Evolutionary conservation across 2,113 vertebrate genomes (phyloP), one percentile per base, ranked within the genome.

Genomic region (Melanotaenia duboulayi): DNA sequence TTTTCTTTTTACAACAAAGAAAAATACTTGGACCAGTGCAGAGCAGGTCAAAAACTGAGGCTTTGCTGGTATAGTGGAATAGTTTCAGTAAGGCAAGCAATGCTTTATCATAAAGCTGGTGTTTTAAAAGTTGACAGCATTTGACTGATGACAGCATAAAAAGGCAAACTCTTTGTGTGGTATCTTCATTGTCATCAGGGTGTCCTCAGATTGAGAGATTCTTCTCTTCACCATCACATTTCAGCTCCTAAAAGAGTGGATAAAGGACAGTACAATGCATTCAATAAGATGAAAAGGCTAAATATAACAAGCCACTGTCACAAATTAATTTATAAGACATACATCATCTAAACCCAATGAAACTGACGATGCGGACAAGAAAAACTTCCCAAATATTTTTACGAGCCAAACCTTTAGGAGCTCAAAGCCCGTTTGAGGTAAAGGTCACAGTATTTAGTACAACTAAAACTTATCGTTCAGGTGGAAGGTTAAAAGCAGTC

Each of bases 61-160:
- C 52, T 39, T 48, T 74, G 62, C 81, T 86, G 75, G 72, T 77
- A 39, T 24, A 56, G 37, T 60, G 59, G 20, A 66, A 58, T 63
- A 35, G 65, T 35, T 50, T 35, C 46, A 68, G 23, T 56, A 80
- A 87, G 78, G 86, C 63, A 68, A 64, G n/a, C n/a, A 62, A 50
- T 69, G 48, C 55, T 74, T 54, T 37, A n/a, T 37, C 11, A 12
- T 9, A 28, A 39, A 59, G 78, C 63, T 85, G 65, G 59, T 78
- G 65, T 52, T 65, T 78, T 32, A 77, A 71, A 55, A 55, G 42
- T 66, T 72, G n/a, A 65, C 46, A 67, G 50, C 42, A 46, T 69
- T 25, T 54, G 52, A 52, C 65, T 65, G 63, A 54, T 65, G 55
- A 65, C 23, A 67, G 66, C 52, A 78, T 49, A 50, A 10, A 48